A percentile compares a stretch with the other conserved stretches of the same genome.
Evolutionary conservation across 2,113 vertebrate genomes (phyloP).

Genomic region (Varanus komodoensis): DNA sequence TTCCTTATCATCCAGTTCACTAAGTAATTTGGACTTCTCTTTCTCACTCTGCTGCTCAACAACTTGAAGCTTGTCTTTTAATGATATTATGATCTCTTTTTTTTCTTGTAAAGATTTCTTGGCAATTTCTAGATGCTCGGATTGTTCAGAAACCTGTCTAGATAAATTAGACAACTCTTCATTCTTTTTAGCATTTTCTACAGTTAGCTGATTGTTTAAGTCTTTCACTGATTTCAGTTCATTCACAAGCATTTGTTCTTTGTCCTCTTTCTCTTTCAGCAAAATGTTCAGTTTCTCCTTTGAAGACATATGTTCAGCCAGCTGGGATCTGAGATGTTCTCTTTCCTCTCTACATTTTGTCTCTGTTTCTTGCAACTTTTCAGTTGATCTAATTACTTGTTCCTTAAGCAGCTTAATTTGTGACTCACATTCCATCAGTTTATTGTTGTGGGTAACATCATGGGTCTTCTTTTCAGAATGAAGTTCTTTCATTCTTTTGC

Average conservation of each 20-base stretch:
- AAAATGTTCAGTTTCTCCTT: slow-evolving; percentile 73
- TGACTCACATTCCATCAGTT: slow-evolving; percentile 78
- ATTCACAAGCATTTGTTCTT: slow-evolving; percentile 76
- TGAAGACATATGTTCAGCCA: slow-evolving; percentile 69
- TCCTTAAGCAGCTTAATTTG: slow-evolving; percentile 82
- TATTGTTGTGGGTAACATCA: slow-evolving; percentile 65
- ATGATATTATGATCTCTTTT: slow-evolving; percentile 70
- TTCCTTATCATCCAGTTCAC: slow-evolving; percentile 73
- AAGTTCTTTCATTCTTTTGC: slow-evolving; percentile 79
- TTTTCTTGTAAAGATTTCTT: slow-evolving; percentile 74
- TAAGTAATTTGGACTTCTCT: slow-evolving; percentile 70
- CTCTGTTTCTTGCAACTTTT: slow-evolving; percentile 77
- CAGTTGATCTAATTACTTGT: slow-evolving; percentile 70
- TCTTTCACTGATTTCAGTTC: slow-evolving; percentile 85
- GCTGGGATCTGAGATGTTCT: slow-evolving; percentile 68
- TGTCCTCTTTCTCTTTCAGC: slow-evolving; percentile 70
- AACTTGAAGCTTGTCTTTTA: slow-evolving; percentile 75
- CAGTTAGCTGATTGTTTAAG: slow-evolving; percentile 79
- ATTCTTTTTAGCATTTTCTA: slow-evolving; percentile 76
- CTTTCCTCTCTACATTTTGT: slow-evolving; percentile 65
- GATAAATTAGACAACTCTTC: slow-evolving; percentile 75
- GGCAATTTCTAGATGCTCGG: slow-evolving; percentile 65
- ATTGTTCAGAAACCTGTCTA: slow-evolving; percentile 71
- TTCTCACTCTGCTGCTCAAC: slow-evolving; percentile 69
- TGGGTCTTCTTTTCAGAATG: slow-evolving; percentile 79